These are phyloP conservation scores for Sciaenops ocellatus DNA, from an alignment of 2,797 vertebrate species.

Conservation along the genomic window DNA sequence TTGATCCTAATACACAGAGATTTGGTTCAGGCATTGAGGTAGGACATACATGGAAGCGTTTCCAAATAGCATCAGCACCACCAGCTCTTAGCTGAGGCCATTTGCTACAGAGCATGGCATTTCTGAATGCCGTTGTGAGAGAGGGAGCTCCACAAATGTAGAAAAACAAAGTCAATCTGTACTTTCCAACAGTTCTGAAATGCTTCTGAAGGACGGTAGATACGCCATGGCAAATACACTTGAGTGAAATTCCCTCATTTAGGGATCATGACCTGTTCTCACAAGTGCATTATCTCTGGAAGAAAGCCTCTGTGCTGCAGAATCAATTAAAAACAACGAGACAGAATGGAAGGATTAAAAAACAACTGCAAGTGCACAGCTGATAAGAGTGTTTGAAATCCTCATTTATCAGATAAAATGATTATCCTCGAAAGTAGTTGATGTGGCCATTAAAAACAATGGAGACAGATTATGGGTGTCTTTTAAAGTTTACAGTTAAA, in stretches of 20 bases:
- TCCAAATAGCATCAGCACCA: slow-evolving; percentile 62
- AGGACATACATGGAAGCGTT: slow-evolving; percentile 65
- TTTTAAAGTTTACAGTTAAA: slow-evolving; percentile 83
- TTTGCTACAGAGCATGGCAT: slow-evolving; percentile 41
- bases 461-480: slow-evolving; percentile 75
- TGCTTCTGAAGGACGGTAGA: slow-evolving; percentile 70
- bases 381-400: slow-evolving; percentile 88
- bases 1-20: slow-evolving; percentile 77
- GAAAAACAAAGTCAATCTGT: slow-evolving; percentile 75
- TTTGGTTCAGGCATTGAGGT: slow-evolving; percentile 71
- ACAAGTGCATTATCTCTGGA: slow-evolving; percentile 83
- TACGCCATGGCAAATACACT: slow-evolving; percentile 58
- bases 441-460: slow-evolving; percentile 85
- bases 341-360: slow-evolving; percentile 86
- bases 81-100: slow-evolving; percentile 49
- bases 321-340: slow-evolving; percentile 87
- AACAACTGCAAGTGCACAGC: slow-evolving; percentile 79
- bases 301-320: slow-evolving; percentile 78
- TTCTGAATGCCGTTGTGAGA: slow-evolving; percentile 4
- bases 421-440: slow-evolving; percentile 85
- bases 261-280: slow-evolving; percentile 81
- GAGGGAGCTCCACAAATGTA: slow-evolving; percentile 46
- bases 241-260: slow-evolving; percentile 76
- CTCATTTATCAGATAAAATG: slow-evolving; percentile 89
- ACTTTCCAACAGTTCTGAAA: slow-evolving; percentile 67